Evolutionary conservation across 2,888 invertebrate species (phyloP).

Genomic region (Trissolcus brochymenae): DNA sequence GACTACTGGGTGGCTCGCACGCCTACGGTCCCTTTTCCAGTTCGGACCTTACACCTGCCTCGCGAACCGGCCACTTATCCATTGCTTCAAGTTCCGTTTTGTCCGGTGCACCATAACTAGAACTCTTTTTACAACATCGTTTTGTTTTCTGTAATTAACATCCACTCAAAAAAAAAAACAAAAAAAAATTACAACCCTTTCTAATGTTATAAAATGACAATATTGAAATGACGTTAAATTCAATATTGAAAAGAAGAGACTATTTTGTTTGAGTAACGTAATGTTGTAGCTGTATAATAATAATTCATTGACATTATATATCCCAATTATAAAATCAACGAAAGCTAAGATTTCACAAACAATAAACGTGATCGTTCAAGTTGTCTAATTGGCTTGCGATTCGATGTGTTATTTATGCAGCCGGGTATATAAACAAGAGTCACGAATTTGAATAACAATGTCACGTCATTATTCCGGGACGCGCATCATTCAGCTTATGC

Average conservation of each 20-base stretch:
- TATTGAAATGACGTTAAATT: too few relatives aligned
- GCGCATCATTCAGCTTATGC: slow-evolving; percentile 28
- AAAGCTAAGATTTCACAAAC: slow-evolving; percentile 18
- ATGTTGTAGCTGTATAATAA: neutral
- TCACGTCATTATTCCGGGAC: slow-evolving; percentile 42
- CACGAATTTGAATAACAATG: slow-evolving; percentile 50
- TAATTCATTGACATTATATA: slow-evolving; percentile 25
- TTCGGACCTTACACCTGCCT: slow-evolving; percentile 62
- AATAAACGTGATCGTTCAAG: slow-evolving; percentile 35
- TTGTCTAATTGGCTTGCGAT: slow-evolving; percentile 39
- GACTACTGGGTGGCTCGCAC: slow-evolving; percentile 66
- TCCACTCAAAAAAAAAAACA: neutral
- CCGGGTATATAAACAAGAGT: slow-evolving; percentile 40
- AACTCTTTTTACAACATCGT: too few relatives aligned
- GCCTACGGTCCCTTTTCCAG: slow-evolving; percentile 67
- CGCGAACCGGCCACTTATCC: slow-evolving; percentile 28
- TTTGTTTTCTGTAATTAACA: too few relatives aligned
- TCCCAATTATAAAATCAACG: slow-evolving; percentile 14
- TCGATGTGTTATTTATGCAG: slow-evolving; percentile 41
- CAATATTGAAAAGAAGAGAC: neutral
- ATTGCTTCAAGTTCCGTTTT: slow-evolving; percentile 1
- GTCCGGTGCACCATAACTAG: too few relatives aligned
- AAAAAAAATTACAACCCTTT: too few relatives aligned
- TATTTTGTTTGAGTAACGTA: neutral
- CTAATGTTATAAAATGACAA: too few relatives aligned